Base-by-base conservation (phyloP, 2,797 vertebrate species). In the Cyclura pinguis region DNA sequence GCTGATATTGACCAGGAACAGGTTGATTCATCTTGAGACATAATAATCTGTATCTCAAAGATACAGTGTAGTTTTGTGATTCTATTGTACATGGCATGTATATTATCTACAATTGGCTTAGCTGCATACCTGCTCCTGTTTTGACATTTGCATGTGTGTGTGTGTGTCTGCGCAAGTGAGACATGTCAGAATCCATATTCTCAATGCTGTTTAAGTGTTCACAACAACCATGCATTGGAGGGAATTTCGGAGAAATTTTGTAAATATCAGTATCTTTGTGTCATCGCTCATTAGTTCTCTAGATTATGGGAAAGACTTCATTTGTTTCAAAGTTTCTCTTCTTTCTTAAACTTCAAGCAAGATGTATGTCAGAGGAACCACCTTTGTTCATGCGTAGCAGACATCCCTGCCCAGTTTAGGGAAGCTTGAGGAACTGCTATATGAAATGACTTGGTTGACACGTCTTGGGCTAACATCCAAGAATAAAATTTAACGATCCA, bases 291-390 rank as follows among this genome's bases (percentile, higher is more conserved):
- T 62, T 86, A 76, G 29, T 67, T 67, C 29, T 92, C 72, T 84
- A 64, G 59, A 91, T 88, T 93, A 86, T 73, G 92, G 94, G 93
- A 96, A 96, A 96, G 91, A 94, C 74, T 91, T 72, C 93, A 95
- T 93, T 94, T 95, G 95, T 96, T 96, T 97, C 94, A 92, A 95
- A 96, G 95, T 93, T 93, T 81, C 64, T 20, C 84, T 95, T 84
- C 52, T 89, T 92, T 86, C 95, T 96, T 96, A 96, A 93, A 92
- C 81, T 22, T 32, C 93, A 94, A 91, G 88, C 93, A 57, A 76
- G 14, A 6, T 32, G 95, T 95, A 76, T 1, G 35, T 85, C 90
- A 90, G 83, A 92, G 94, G 12, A 93, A 84, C 87, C 91, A 72
- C 27, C 9, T 81, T 88, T 90, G 93, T 93, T 93, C 95, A 82